Percentiles rank a stretch among this genome's conserved stretches.
Evolutionary conservation across 2,113 vertebrate species (phyloP).

Genomic region (Proterorhinus semilunaris): DNA sequence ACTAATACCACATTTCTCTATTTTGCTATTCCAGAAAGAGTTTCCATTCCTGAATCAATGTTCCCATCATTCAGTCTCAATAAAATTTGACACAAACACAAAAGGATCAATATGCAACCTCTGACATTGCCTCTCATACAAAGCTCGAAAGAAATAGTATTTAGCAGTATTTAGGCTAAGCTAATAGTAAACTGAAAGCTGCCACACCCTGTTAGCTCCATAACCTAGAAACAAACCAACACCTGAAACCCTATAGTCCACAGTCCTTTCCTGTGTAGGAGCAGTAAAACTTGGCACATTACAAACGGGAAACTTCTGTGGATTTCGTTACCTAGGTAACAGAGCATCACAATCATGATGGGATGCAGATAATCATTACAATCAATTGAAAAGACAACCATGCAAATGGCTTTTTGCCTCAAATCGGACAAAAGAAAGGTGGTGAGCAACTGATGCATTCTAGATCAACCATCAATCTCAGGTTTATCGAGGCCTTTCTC

Average conservation of each 20-base stretch:
- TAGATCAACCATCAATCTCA: no score
- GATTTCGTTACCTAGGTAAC: conserved; percentile 42
- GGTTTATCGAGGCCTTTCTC: no score
- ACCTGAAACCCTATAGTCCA: not conserved
- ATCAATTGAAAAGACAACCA: conserved; percentile 11
- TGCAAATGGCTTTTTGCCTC: not conserved
- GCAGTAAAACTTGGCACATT: conserved; percentile 15
- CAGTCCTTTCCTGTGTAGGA: conserved; percentile 5
- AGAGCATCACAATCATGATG: not conserved
- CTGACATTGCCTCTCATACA: no score
- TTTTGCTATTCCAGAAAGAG: no score
- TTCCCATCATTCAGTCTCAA: no score
- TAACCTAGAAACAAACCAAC: not conserved
- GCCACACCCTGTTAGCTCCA: not conserved
- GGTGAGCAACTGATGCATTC: not conserved
- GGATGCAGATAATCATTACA: conserved; percentile 21
- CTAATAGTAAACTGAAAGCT: no score
- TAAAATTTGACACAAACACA: no score
- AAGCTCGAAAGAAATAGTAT: no score
- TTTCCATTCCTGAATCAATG: no score
- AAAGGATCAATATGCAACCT: no score
- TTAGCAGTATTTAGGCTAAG: no score
- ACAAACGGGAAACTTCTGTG: conserved; percentile 30
- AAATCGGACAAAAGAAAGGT: conserved; percentile 9
- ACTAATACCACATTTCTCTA: no score